phyloP scores from a whole-genome alignment of 2,113 vertebrate genomes.

The Rhea pennata region DNA sequence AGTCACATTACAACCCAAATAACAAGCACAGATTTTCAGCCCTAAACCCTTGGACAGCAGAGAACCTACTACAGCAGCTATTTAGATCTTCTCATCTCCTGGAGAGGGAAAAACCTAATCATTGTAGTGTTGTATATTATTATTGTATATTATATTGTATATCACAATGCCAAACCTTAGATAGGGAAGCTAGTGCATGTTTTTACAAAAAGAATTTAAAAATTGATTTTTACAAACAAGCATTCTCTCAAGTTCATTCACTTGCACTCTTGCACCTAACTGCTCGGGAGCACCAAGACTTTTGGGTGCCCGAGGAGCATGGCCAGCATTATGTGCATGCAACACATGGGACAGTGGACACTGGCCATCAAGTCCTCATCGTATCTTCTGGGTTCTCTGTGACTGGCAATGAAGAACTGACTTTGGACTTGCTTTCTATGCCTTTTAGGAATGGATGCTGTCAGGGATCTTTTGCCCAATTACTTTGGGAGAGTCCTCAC shows the following conservation, averaged over 20 bases:
- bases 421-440: background rate
- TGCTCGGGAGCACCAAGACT: background rate
- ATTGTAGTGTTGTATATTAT: background rate
- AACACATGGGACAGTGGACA: background rate
- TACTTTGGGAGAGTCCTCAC: background rate
- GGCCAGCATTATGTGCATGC: background rate
- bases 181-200: background rate
- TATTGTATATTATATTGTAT: no score
- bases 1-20: background rate
- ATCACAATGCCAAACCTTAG: background rate
- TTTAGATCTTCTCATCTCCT: background rate
- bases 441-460: background rate
- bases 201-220: background rate
- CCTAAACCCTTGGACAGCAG: background rate
- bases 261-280: background rate
- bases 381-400: background rate
- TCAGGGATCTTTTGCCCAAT: background rate
- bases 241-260: background rate
- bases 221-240: background rate
- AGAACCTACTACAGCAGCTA: background rate
- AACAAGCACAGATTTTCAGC: background rate
- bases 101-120: background rate
- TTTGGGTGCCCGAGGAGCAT: background rate
- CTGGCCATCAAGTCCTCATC: background rate
- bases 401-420: background rate